Evolutionary conservation across 2,113 vertebrate genomes (phyloP), one percentile per base, ranked within the genome.

Genomic region (Parotia lawesii): DNA sequence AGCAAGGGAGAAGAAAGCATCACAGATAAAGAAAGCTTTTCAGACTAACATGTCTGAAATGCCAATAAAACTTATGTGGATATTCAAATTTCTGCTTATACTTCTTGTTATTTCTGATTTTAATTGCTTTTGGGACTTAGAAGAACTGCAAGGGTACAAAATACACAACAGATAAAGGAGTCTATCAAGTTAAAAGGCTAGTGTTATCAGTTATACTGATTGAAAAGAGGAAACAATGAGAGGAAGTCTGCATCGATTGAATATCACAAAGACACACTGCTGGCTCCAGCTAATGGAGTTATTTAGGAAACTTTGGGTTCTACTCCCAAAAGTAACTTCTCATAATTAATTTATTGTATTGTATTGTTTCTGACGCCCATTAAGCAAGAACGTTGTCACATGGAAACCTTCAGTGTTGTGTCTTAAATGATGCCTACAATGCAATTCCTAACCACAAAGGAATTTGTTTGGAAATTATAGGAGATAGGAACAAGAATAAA

Each of bases 281-380:
- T 86, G 93, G 61, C 87, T 94, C 89, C 94, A 73, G 87, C 31
- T 93, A 94, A 95, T 94, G 91, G 90, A 89, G n/a, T 87, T 95
- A 64, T 94, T 87, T 80, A 78, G 61, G 54, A 96, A 95, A 94
- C 76, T 94, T 94, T 76, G 83, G 8, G 25, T 94, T 85, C 72
- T 93, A 88, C 28, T 96, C 84, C 54, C 92, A 53, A 89, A 97
- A 94, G 89, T 75, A 94, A 54, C 15, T 61, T 88, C 89, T 96
- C 92, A 95, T 97, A 91, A 96, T 96, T 95, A 94, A 96, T 96
- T 95, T 93, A 96, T 95, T 73, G 42, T 27, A 51, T 87, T 69
- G 35, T 58, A 69, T 61, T 93, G 42, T 60, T 90, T 94, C 79
- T 86, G 35, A 37, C 86, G 73, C 25, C 93, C 90, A 93, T 96